Conservation (phyloP, 92 coral and sea anemone species). For the Siderastrea radians region DNA sequence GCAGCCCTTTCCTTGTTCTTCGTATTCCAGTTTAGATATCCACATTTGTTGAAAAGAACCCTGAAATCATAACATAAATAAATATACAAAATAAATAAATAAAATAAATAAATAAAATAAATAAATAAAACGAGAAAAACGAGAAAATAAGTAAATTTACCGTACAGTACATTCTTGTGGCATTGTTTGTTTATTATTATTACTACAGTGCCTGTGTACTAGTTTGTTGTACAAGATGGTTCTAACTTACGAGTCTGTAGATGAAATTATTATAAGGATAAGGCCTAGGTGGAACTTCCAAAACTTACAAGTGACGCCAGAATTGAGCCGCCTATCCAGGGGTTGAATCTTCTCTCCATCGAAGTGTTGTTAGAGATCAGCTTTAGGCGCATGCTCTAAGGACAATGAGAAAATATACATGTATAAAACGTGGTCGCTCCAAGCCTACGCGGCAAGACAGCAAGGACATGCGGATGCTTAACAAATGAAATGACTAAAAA, state of each 20-base stretch:
- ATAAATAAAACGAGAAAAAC: not conserved
- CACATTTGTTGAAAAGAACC: slow-evolving; percentile 99
- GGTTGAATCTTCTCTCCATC: slow-evolving; percentile 89
- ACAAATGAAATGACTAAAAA: too few relatives aligned
- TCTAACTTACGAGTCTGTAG: too few relatives aligned
- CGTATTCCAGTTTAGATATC: slow-evolving; percentile 98
- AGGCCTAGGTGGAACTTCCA: not conserved
- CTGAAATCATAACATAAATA: slow-evolving; percentile 41
- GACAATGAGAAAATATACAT: not conserved
- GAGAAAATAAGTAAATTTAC: not conserved
- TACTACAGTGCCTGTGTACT: too few relatives aligned
- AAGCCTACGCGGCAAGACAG: too few relatives aligned
- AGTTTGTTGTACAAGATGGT: too few relatives aligned
- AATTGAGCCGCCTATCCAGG: slow-evolving; percentile 99
- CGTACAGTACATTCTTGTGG: too few relatives aligned
- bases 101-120: not conserved
- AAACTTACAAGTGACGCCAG: slow-evolving; percentile 92
- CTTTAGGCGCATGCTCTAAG: slow-evolving; percentile 92
- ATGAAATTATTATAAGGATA: too few relatives aligned
- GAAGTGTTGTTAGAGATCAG: slow-evolving; percentile 94
- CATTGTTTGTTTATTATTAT: too few relatives aligned
- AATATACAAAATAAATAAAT: not conserved
- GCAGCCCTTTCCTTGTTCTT: slow-evolving; percentile 97
- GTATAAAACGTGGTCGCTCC: not conserved
- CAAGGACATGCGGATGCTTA: too few relatives aligned